Base-by-base conservation (phyloP, 92 coral and sea anemone species). In the Isaurus tuberculatus region DNA sequence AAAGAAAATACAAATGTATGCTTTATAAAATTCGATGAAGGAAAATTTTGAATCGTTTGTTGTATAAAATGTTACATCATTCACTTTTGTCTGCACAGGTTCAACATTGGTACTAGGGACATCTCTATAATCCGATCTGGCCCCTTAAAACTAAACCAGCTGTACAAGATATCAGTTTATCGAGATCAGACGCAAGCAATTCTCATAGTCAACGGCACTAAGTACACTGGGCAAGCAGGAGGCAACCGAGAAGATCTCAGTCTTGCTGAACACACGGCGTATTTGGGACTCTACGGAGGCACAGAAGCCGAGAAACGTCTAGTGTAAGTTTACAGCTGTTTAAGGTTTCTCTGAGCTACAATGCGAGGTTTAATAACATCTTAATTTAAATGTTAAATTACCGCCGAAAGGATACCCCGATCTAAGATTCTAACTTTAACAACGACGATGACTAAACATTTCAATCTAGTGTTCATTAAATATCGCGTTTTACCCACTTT, bases 201-300 rank as follows among this genome's bases (percentile, higher is more conserved):
- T 22, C 82, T 77, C 49, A 23, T 77, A 11, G 82, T 77, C 5
- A 36, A 58, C 22, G 82, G 82, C 32, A 77, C 22, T 53, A 77
- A 77, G 26, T 77, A 57, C 70, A 33, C 33, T 4, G 82, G 82
- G 25, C 69, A 58, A 4, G 69, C 69, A n/a, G 34, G 27, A 1
- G 69, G 69, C 9, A 13, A 26, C 22, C 15, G 23, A 70, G 70
- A n/a, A 22, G 26, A 34, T 27, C 53, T 58, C 53, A 32, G 34
- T 58, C 70, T 77, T 58, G 51, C 82, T 4, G 23, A 58, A 33
- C 69, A 77, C 15, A 32, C 36, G 46, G 34, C 82, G 8, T 77
- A 77, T 77, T 37, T 77, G 70, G 82, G 82, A 22, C 22, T 32
- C 33, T 77, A 33, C 58, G 82, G 70, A 58, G 82, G 82, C 14